Evolutionary conservation across 2,797 vertebrate species (phyloP).

Genomic region (Amazona ochrocephala): DNA sequence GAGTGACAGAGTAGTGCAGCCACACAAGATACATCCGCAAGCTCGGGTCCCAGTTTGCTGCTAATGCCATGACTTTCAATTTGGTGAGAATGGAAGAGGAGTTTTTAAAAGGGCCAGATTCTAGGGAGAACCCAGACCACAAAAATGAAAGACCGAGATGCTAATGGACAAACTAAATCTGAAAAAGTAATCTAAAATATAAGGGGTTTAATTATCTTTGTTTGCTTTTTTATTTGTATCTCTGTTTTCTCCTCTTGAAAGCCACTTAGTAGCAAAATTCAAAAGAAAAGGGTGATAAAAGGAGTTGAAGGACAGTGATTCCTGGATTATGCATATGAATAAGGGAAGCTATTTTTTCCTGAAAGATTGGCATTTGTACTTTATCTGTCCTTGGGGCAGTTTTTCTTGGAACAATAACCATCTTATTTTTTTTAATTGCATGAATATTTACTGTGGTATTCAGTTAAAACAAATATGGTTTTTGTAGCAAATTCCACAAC

Average conservation of each 20-base stretch:
- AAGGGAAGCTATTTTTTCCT: conserved; percentile 55
- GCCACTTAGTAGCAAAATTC: conserved; percentile 26
- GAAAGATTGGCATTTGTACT: conserved; percentile 32
- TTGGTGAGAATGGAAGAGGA: background rate
- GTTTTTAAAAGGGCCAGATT: background rate
- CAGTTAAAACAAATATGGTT: conserved; percentile 56
- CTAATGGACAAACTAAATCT: background rate
- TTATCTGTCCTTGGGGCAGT: conserved; percentile 54
- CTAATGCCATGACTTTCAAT: background rate
- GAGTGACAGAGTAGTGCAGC: background rate
- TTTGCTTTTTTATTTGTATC: background rate
- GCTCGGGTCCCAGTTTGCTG: conserved; percentile 6
- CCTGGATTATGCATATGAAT: conserved; percentile 17
- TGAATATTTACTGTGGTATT: conserved; percentile 73
- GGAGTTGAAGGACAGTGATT: conserved; percentile 59
- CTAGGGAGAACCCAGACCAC: background rate
- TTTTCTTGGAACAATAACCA: conserved; percentile 59
- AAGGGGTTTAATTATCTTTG: background rate
- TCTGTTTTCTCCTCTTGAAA: conserved; percentile 9
- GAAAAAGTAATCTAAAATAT: background rate
- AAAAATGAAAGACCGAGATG: background rate
- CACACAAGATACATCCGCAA: background rate
- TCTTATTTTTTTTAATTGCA: conserved; percentile 43
- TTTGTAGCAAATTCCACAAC: conserved; percentile 61
- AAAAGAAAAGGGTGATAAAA: conserved; percentile 6